These are phyloP conservation scores for Pseudopleuronectes americanus DNA, from an alignment of 2,797 vertebrate genomes.

Conservation along the genomic window DNA sequence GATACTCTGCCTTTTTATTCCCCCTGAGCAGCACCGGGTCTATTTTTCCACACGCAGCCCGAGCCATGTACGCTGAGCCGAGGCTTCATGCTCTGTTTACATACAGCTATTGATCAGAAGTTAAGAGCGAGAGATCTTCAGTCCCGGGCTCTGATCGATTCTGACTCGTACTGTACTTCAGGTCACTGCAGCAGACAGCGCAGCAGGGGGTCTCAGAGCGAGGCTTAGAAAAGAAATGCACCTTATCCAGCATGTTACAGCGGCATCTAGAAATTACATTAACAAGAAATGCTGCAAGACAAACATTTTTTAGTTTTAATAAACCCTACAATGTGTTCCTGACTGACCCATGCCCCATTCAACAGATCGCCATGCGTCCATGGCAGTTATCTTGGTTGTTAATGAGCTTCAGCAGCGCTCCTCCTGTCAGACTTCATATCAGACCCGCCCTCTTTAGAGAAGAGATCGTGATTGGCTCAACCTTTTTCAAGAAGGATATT, in stretches of 20 bases:
- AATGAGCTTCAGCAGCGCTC: too few relatives aligned
- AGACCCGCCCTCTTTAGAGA: too few relatives aligned
- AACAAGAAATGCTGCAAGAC: neutral
- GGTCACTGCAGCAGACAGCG: conserved; percentile 49
- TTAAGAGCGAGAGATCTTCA: conserved; percentile 21
- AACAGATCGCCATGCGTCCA: too few relatives aligned
- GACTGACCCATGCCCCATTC: too few relatives aligned
- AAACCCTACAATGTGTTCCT: too few relatives aligned
- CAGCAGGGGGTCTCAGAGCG: conserved; percentile 10
- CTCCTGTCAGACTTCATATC: too few relatives aligned
- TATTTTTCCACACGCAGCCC: conserved; percentile 24
- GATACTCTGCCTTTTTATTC: conserved; percentile 2
- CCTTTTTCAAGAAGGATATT: too few relatives aligned
- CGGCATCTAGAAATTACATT: neutral
- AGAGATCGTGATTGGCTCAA: too few relatives aligned
- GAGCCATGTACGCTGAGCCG: conserved; percentile 2
- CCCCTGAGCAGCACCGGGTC: conserved; percentile 8
- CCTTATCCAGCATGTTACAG: neutral
- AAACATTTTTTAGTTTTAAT: neutral
- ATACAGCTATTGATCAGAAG: conserved; percentile 59
- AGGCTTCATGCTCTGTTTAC: conserved; percentile 54
- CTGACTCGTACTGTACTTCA: conserved; percentile 54
- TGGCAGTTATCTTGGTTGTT: too few relatives aligned
- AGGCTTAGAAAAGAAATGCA: neutral
- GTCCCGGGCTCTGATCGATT: conserved; percentile 30